Evolutionary conservation across 2,113 vertebrate species (phyloP).

Genomic region (Gasterosteus nipponicus): DNA sequence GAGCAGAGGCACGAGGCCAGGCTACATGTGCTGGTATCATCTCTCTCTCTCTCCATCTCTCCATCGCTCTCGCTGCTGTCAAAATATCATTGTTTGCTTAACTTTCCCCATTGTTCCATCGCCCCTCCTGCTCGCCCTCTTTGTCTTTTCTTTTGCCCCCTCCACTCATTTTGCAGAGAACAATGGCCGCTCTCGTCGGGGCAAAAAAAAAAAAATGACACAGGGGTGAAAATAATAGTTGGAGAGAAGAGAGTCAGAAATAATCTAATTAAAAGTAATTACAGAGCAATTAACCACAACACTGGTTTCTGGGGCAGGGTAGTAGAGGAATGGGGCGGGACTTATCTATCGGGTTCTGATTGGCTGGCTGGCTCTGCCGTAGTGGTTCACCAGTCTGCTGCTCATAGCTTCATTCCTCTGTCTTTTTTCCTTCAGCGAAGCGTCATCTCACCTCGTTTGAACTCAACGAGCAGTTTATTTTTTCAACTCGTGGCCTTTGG

Average conservation of each 20-base stretch:
- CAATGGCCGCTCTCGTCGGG: constrained; percentile 53
- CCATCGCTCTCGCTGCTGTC: constrained; percentile 55
- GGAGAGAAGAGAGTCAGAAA: constrained; percentile 61
- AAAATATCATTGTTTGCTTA: constrained; percentile 72
- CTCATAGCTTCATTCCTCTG: not conserved
- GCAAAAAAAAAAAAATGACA: constrained; percentile 33
- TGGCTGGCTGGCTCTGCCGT: constrained; percentile 16
- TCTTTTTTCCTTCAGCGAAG: not conserved
- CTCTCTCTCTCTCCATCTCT: constrained; percentile 15
- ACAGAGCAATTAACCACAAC: constrained; percentile 74
- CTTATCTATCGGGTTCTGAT: constrained; percentile 28
- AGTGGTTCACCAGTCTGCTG: constrained; percentile 6
- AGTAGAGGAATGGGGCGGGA: constrained; percentile 1
- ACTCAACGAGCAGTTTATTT: not conserved
- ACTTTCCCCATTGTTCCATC: constrained; percentile 65
- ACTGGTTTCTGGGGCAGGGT: constrained; percentile 57
- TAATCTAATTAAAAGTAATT: constrained; percentile 82
- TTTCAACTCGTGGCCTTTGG: not conserved
- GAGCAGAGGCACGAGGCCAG: constrained; percentile 45
- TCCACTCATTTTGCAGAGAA: constrained; percentile 31
- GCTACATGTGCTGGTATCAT: constrained; percentile 46
- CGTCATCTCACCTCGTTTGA: not conserved
- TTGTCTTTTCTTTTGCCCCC: constrained; percentile 23
- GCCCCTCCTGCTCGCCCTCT: constrained; percentile 15
- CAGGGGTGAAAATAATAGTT: constrained; percentile 32